Conservation (phyloP, 2,797 vertebrate genomes). For the Sardinella longiceps region DNA sequence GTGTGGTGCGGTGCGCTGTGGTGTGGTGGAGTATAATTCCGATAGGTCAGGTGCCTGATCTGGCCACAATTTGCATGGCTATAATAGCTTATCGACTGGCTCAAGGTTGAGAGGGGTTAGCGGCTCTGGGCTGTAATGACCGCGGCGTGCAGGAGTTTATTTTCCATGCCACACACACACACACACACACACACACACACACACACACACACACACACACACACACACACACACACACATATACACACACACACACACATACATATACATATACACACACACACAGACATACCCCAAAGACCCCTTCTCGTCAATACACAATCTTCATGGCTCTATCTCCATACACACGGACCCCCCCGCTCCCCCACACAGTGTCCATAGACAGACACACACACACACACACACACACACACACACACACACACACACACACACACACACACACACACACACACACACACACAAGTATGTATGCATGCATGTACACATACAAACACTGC, state of each 20-base stretch:
- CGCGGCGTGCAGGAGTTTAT: slow-evolving; percentile 85
- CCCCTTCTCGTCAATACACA: slow-evolving; percentile 93
- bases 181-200: neutral
- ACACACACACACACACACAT: slow-evolving; percentile 60
- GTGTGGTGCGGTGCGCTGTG: no score
- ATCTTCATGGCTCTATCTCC: slow-evolving; percentile 91
- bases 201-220: slow-evolving; percentile 39
- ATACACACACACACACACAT: slow-evolving; percentile 70
- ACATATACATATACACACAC: neutral
- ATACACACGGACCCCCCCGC: slow-evolving; percentile 60
- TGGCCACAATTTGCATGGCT: slow-evolving; percentile 95
- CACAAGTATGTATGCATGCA: slow-evolving; percentile 44
- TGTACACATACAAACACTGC: slow-evolving; percentile 34
- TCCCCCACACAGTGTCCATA: slow-evolving; percentile 32
- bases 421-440: neutral
- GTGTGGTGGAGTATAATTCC: slow-evolving; percentile 78
- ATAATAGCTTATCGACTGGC: slow-evolving; percentile 98
- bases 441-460: neutral
- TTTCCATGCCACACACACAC: slow-evolving; percentile 82
- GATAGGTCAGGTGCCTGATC: slow-evolving; percentile 83
- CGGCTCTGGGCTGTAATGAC: slow-evolving; percentile 86
- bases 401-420: neutral
- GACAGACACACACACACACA: neutral
- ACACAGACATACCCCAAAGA: neutral
- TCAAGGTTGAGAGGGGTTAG: slow-evolving; percentile 89